Evolutionary conservation across 2,888 invertebrate genomes (phyloP).

Genomic region (Acronicta leporina): DNA sequence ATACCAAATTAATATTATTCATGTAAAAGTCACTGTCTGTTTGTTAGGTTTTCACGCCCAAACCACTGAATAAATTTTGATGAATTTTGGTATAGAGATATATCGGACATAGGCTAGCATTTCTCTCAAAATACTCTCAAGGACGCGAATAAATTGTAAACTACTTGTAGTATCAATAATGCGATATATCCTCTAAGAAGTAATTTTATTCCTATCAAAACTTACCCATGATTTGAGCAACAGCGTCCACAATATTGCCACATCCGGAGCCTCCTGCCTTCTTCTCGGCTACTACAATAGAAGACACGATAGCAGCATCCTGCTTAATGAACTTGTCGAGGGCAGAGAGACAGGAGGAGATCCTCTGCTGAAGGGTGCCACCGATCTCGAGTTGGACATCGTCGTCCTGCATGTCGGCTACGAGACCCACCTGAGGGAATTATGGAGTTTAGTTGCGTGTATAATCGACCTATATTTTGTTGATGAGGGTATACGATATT

Average conservation of each 20-base stretch:
- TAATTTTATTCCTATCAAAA: background rate
- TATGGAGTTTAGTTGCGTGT: background rate
- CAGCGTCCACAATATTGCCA: conserved; percentile 92
- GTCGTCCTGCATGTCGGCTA: conserved; percentile 93
- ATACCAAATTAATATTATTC: too few relatives aligned
- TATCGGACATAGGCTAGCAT: too few relatives aligned
- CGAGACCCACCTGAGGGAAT: conserved; percentile 90
- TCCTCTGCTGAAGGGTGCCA: conserved; percentile 96
- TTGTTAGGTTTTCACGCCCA: too few relatives aligned
- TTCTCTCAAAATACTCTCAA: too few relatives aligned
- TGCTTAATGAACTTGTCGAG: conserved; percentile 93
- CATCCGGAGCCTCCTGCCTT: conserved; percentile 89
- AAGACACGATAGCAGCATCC: conserved; percentile 92
- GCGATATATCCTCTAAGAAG: too few relatives aligned
- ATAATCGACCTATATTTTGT: background rate
- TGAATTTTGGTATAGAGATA: too few relatives aligned
- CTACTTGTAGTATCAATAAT: too few relatives aligned
- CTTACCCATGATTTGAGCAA: conserved; percentile 91
- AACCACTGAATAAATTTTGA: too few relatives aligned
- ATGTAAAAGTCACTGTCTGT: too few relatives aligned
- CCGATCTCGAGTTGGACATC: conserved; percentile 91
- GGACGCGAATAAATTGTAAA: too few relatives aligned
- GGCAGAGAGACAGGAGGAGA: conserved; percentile 93
- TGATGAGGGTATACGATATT: too few relatives aligned
- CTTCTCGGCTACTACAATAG: conserved; percentile 97